Percentiles rank a stretch among this genome's conserved stretches.
Conservation (phyloP, 2,113 vertebrate genomes). For the Pongo pygmaeus region DNA sequence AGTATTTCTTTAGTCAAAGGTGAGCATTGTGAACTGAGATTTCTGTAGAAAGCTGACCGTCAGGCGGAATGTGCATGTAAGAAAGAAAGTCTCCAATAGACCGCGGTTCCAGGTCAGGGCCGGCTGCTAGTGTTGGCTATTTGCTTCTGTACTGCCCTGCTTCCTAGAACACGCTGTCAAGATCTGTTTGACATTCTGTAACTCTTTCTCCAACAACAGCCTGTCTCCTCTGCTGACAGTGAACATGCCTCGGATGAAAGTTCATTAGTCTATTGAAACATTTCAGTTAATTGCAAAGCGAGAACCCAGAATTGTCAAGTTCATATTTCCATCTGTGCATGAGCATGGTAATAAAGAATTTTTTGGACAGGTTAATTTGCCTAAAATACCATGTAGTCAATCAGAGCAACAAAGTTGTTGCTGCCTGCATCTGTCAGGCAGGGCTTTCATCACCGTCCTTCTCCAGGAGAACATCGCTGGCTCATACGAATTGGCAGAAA, state of each 20-base stretch:
- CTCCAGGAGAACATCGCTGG: conserved; percentile 67
- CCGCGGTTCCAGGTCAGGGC: background rate
- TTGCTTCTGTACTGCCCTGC: background rate
- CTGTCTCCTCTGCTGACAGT: conserved; percentile 78
- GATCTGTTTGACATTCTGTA: conserved; percentile 67
- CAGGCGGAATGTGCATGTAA: background rate
- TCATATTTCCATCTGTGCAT: conserved; percentile 83
- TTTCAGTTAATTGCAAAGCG: conserved; percentile 82
- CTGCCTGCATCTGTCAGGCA: conserved; percentile 80
- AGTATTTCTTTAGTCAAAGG: background rate
- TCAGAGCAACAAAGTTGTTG: conserved; percentile 82
- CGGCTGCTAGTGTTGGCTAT: background rate
- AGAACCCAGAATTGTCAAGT: conserved; percentile 78
- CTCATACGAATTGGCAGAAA: conserved; percentile 74
- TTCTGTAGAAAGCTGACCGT: conserved; percentile 43
- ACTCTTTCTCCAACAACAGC: conserved; percentile 71
- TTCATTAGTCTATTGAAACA: conserved; percentile 84
- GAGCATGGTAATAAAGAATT: conserved; percentile 78
- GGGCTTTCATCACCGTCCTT: conserved; percentile 73
- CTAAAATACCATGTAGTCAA: conserved; percentile 83
- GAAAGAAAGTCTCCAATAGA: background rate
- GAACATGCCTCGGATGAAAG: conserved; percentile 77
- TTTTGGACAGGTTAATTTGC: conserved; percentile 86
- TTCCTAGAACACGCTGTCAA: conserved; percentile 15
- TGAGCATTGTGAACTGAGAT: conserved; percentile 30